These are phyloP conservation scores for Misgurnus anguillicaudatus DNA, from an alignment of 2,113 vertebrate species.

Conservation along the genomic window DNA sequence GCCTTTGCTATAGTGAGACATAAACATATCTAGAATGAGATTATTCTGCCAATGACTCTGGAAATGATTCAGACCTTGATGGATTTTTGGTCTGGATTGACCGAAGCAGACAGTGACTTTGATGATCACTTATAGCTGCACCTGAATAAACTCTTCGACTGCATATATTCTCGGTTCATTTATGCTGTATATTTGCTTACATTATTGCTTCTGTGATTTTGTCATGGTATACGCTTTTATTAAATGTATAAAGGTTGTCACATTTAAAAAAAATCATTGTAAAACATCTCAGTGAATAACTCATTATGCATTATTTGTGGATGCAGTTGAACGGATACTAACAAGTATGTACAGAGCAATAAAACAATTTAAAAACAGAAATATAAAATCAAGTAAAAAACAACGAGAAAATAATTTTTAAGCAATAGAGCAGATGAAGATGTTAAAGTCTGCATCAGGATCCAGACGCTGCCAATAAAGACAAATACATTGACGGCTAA, in stretches of 20 bases:
- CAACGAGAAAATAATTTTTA: not conserved
- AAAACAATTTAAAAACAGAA: not conserved
- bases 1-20: not conserved
- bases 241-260: constrained; percentile 18
- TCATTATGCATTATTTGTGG: too few species aligned
- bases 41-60: not conserved
- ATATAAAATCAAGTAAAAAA: not conserved
- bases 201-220: constrained; percentile 17
- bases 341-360: too few species aligned
- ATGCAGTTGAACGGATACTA: too few species aligned
- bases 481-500: constrained; percentile 24
- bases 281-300: too few species aligned
- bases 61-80: not conserved
- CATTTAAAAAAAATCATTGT: too few species aligned
- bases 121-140: not conserved
- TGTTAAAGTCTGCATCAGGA: not conserved
- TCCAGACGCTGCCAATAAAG: constrained; percentile 41
- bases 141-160: not conserved
- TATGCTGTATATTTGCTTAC: constrained; percentile 24
- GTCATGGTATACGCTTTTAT: not conserved
- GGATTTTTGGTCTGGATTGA: not conserved
- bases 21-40: not conserved
- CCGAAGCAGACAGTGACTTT: not conserved
- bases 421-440: not conserved
- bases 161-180: constrained; percentile 14